Evolutionary conservation across 1,140 invertebrate species (phyloP), one percentile per base, ranked within the genome.

Genomic region (Drosophila takahashii): DNA sequence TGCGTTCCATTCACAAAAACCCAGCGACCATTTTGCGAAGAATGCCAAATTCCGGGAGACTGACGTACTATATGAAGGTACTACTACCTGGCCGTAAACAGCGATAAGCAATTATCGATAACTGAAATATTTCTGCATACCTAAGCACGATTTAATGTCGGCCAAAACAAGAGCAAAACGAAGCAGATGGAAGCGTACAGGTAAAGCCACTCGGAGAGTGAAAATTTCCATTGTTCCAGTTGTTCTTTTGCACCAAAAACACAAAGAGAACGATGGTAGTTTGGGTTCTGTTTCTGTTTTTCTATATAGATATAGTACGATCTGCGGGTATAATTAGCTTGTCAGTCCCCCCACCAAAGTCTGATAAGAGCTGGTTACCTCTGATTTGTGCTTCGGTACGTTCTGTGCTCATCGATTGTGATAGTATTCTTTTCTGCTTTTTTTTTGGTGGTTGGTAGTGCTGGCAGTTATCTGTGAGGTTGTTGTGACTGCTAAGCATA

Each of bases 341-440:
- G 67, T 75, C 75, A 72, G 72, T 54, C 29, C 32, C 22, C 69
- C 69, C 57, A 29, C 50, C 22, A 32, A 32, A 10, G 10, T 4
- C 34, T 79, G 84, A 86, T 86, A 86, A 89, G 70, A 71, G 41
- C 64, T 89, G 79, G 75, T 89, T 89, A 79, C 79, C 83, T 86
- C 64, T 86, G 83, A 86, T 86, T 86, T 65, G 53, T 52, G 18
- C 41, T 52, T 77, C 45, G 51, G 62, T 78, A 16, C 34, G 34
- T 72, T 67, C 34, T 59, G 32, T 54, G 48, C 52, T 41, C 64
- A 54, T 59, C 66, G 74, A 64, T 83, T 59, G 54, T 57, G 60
- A 50, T 61, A 45, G 60, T 52, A 42, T 42, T 22, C 51, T 16
- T 58, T 47, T 36, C 16, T 61, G 42, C 32, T 44, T 13, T 37